Conservation (phyloP, 2,888 invertebrate species). For the Laspeyria flexula region DNA sequence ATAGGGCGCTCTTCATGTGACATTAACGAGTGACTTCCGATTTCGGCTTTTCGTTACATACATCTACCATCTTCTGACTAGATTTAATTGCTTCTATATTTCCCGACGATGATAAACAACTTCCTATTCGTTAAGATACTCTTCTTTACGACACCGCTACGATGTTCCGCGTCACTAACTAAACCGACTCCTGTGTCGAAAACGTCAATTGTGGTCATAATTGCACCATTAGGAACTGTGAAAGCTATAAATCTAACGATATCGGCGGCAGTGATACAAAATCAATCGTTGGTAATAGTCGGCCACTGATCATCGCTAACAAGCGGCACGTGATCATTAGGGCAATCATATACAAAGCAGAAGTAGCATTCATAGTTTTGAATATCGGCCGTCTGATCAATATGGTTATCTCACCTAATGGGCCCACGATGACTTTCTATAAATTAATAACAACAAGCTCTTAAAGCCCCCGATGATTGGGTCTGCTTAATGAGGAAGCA, state of each 20-base stretch:
- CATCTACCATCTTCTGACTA: slow-evolving; percentile 37
- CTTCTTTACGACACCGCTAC: slow-evolving; percentile 33
- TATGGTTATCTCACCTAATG: slow-evolving; percentile 82
- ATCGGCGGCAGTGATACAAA: slow-evolving; percentile 65
- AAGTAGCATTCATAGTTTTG: slow-evolving; percentile 57
- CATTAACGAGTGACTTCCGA: slow-evolving; percentile 73
- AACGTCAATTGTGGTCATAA: slow-evolving; percentile 64
- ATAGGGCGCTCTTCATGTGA: slow-evolving; percentile 57
- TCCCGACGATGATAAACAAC: slow-evolving; percentile 50
- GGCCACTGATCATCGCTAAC: slow-evolving; percentile 76
- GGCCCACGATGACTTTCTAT: slow-evolving; percentile 83
- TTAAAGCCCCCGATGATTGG: slow-evolving; percentile 72
- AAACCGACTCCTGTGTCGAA: slow-evolving; percentile 46
- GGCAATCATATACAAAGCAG: slow-evolving; percentile 74
- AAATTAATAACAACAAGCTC: slow-evolving; percentile 83
- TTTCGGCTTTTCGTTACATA: slow-evolving; percentile 53
- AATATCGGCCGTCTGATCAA: slow-evolving; percentile 75
- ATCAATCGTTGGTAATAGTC: slow-evolving; percentile 72
- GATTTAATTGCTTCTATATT: slow-evolving; percentile 56
- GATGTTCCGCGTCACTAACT: slow-evolving; percentile 30
- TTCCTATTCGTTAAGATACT: slow-evolving; percentile 47
- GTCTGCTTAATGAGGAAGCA: slow-evolving; percentile 77
- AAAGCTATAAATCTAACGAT: slow-evolving; percentile 74
- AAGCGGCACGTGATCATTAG: slow-evolving; percentile 82
- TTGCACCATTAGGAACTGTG: slow-evolving; percentile 73